Evolutionary conservation across 2,888 invertebrate species (phyloP).

Genomic region (Pyrrhosoma nymphula): DNA sequence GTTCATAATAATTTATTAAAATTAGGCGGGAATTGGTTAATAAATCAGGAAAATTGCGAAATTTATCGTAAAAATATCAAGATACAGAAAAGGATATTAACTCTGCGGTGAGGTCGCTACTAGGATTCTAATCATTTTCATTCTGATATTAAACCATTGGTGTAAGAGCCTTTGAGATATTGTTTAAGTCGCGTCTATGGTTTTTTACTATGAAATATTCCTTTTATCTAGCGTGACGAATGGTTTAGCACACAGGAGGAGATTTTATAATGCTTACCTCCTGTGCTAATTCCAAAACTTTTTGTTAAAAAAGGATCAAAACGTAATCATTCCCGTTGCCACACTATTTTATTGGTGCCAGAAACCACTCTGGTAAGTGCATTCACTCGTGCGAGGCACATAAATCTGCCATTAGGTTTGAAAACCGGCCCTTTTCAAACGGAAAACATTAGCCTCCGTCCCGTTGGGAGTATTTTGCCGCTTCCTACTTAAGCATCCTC

Average conservation of each 20-base stretch:
- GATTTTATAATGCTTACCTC: background rate
- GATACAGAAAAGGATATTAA: no score
- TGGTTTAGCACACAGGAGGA: background rate
- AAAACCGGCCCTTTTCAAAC: background rate
- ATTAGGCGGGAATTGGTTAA: no score
- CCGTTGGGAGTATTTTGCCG: background rate
- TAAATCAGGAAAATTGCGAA: no score
- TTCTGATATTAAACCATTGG: no score
- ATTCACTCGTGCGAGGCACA: background rate
- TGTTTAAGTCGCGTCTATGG: no score
- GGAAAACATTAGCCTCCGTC: background rate
- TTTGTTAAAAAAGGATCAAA: background rate
- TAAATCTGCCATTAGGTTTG: background rate
- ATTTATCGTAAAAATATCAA: no score
- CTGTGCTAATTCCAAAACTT: background rate
- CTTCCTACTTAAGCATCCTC: slow-evolving; percentile 35
- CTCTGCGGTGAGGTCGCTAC: no score
- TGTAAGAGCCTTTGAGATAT: no score
- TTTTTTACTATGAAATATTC: no score
- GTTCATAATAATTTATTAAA: no score
- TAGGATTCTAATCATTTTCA: no score
- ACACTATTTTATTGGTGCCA: background rate
- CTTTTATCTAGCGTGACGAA: background rate
- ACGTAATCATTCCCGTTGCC: background rate
- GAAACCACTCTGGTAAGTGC: background rate